Evolutionary conservation across 2,888 invertebrate species (phyloP).

Genomic region (Andrena marginata): DNA sequence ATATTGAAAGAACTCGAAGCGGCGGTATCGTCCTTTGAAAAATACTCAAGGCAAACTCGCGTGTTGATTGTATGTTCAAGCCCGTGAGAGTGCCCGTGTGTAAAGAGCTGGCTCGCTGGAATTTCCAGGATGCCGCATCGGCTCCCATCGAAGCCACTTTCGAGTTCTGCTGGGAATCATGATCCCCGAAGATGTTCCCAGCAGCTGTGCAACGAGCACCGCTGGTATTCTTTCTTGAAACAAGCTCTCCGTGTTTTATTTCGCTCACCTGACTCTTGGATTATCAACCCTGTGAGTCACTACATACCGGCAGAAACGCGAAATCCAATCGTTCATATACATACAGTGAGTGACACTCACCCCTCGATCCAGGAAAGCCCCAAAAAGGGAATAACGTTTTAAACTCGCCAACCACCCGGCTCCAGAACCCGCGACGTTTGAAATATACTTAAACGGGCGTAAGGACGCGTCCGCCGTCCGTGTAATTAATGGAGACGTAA

Average conservation of each 20-base stretch:
- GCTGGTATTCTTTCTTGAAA: slow-evolving; percentile 38
- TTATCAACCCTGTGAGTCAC: no score
- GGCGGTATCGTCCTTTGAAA: slow-evolving; percentile 79
- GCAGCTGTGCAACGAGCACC: slow-evolving; percentile 38
- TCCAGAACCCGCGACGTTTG: slow-evolving; percentile 18
- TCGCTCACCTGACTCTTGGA: neutral
- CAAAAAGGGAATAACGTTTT: slow-evolving; percentile 2
- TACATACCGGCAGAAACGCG: no score
- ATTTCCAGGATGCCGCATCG: slow-evolving; percentile 74
- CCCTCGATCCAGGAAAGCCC: neutral
- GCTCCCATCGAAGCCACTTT: slow-evolving; percentile 63
- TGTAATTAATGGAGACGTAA: slow-evolving; percentile 84
- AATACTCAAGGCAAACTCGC: slow-evolving; percentile 77
- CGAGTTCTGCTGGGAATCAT: slow-evolving; percentile 67
- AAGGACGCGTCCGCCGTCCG: slow-evolving; percentile 54
- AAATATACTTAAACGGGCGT: slow-evolving; percentile 44
- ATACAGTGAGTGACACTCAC: neutral
- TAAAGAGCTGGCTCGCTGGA: slow-evolving; percentile 69
- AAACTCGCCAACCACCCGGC: neutral
- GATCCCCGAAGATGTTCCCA: slow-evolving; percentile 60
- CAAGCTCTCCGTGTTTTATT: slow-evolving; percentile 33
- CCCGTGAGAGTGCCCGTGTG: slow-evolving; percentile 69
- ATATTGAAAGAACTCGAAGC: slow-evolving; percentile 72
- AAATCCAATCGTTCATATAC: no score
- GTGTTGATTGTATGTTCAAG: slow-evolving; percentile 75